A percentile compares a stretch with the other conserved stretches of the same genome.
Evolutionary conservation across 2,797 vertebrate genomes (phyloP).

Genomic region (Sebastes wilsoni): DNA sequence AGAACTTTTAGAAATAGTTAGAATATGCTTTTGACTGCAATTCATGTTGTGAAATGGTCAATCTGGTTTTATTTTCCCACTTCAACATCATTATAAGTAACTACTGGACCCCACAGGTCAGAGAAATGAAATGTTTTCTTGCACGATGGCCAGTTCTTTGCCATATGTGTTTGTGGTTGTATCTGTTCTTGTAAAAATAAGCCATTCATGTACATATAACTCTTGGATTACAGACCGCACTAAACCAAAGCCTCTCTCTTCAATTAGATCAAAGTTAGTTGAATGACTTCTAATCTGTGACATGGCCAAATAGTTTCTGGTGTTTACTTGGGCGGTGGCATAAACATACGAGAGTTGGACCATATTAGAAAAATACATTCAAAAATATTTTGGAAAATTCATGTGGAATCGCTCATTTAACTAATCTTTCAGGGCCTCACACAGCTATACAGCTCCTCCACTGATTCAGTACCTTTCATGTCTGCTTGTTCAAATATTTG

Average conservation of each 20-base stretch:
- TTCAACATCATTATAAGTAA: constrained; percentile 51
- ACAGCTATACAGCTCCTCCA: neutral
- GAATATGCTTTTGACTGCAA: constrained; percentile 12
- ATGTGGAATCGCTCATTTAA: constrained; percentile 30
- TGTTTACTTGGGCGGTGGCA: constrained; percentile 54
- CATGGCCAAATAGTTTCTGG: constrained; percentile 39
- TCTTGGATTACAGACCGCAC: constrained; percentile 41
- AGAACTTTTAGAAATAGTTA: neutral
- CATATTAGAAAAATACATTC: constrained; percentile 28
- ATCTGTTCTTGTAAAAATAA: constrained; percentile 57
- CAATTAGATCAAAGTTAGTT: constrained; percentile 52
- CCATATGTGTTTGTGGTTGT: constrained; percentile 56
- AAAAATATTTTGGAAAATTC: constrained; percentile 36
- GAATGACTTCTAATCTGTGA: constrained; percentile 47
- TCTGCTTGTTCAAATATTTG: constrained; percentile 48
- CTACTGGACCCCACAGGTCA: constrained; percentile 8
- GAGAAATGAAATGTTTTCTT: constrained; percentile 15
- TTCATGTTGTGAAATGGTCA: constrained; percentile 27
- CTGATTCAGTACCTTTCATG: constrained; percentile 50
- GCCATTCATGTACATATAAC: constrained; percentile 37
- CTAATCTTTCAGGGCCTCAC: constrained; percentile 16
- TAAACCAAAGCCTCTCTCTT: constrained; percentile 28
- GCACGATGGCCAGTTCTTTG: constrained; percentile 27
- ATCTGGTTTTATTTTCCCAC: constrained; percentile 59
- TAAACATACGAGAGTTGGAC: constrained; percentile 54